Conservation (phyloP, 2,113 vertebrate genomes). For the Datnioides undecimradiatus region DNA sequence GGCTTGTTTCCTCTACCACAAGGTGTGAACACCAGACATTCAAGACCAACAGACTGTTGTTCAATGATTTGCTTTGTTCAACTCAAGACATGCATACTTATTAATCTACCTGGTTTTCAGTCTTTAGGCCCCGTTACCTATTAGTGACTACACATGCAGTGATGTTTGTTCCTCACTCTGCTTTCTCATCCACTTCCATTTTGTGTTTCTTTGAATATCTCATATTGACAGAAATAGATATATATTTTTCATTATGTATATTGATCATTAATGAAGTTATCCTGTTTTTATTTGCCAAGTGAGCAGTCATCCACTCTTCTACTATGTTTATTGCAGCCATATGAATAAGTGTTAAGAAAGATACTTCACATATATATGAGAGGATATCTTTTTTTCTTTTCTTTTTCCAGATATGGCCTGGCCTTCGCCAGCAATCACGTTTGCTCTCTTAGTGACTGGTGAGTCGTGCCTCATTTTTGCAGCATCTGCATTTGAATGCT, state of each 20-base stretch:
- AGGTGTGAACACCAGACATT: slow-evolving; percentile 17
- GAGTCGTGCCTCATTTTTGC: slow-evolving; percentile 44
- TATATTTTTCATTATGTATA: not conserved
- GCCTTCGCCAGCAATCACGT: slow-evolving; percentile 79
- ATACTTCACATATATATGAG: slow-evolving; percentile 8
- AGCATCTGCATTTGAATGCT: not conserved
- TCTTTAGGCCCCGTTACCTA: not conserved
- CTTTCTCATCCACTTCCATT: not conserved
- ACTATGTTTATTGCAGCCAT: not conserved
- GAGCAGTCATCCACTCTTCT: not conserved
- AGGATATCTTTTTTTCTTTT: not conserved
- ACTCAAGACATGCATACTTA: not conserved
- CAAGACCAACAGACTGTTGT: not conserved
- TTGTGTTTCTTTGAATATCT: not conserved
- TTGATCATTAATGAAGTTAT: too few relatives aligned
- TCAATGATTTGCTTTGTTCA: not conserved
- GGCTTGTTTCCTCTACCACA: not conserved
- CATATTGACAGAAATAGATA: not conserved
- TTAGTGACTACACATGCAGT: not conserved
- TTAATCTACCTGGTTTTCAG: not conserved
- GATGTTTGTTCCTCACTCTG: not conserved
- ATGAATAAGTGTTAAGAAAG: not conserved
- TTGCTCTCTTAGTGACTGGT: slow-evolving; percentile 85
- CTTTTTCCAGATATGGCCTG: slow-evolving; percentile 81
- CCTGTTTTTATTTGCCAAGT: too few relatives aligned